Base-by-base conservation (phyloP, 1,140 invertebrate species). In the Diplogasteroides magnus region DNA sequence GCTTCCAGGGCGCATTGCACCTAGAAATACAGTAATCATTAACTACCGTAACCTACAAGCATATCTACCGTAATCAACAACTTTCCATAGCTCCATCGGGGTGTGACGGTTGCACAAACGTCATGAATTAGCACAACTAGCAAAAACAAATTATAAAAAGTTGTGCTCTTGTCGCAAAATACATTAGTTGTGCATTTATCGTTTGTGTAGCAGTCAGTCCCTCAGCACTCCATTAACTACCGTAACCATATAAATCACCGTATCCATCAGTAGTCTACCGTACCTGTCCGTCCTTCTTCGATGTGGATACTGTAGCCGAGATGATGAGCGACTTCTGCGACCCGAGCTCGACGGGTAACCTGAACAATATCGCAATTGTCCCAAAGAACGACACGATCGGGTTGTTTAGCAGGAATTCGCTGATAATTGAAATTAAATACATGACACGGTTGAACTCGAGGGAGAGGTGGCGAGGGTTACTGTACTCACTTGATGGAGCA, bases 1-100 rank as follows among this genome's bases (percentile, higher is more conserved):
- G 94, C 94, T 86, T 97, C 93, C 28, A 97, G 82, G 1, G 94
- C 93, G 84, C 93, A 96, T 67, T 93, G 91, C 11, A 91, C 83
- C 37, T 48, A 19, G 19, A 19, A 48, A 48, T 6, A 19, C 6
- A 48, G 19, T n/a, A n/a, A n/a, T n/a, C n/a, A n/a, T n/a, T n/a
- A n/a, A n/a, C n/a, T n/a, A n/a, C n/a, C n/a, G n/a, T n/a, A n/a
- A n/a, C n/a, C n/a, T n/a, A n/a, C n/a, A n/a, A n/a, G n/a, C n/a
- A n/a, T n/a, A n/a, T n/a, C n/a, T n/a, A 48, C 6, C 19, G 37
- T 48, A 11, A 19, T 11, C 6, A 48, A 11, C 37, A 48, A 48
- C 37, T 48, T 48, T 48, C 6, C 19, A 6, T 11, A 11, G 37
- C 6, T 19, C 37, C 6, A 48, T 48, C 37, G 6, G 19, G 6